phyloP scores from a whole-genome alignment of 2,113 vertebrate species.

The Solenodon paradoxus region DNA sequence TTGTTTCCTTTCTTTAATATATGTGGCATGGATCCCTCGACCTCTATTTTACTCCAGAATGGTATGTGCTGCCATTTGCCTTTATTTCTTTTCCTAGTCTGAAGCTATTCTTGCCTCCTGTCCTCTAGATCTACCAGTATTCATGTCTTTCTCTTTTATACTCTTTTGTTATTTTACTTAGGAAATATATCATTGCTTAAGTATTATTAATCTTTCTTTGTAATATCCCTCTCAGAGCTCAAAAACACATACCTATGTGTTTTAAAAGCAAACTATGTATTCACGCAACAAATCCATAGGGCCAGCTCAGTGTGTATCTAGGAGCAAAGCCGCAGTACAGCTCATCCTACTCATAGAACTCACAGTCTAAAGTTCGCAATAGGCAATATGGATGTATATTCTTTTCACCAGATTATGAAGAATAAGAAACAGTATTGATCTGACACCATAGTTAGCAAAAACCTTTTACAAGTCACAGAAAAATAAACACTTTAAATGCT shows the following conservation, averaged over 20 bases:
- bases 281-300: too few species aligned
- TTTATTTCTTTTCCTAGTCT: not conserved
- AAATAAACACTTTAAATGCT: constrained; percentile 30
- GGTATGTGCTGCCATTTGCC: too few species aligned
- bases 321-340: not conserved
- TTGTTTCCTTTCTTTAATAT: not conserved
- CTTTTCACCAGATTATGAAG: not conserved
- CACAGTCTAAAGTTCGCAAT: not conserved
- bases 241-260: not conserved
- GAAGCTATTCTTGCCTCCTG: not conserved
- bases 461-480: not conserved
- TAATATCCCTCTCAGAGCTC: not conserved
- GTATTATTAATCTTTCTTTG: not conserved
- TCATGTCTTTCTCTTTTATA: not conserved
- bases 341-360: not conserved
- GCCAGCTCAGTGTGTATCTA: not conserved
- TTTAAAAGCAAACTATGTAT: constrained; percentile 12
- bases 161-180: not conserved
- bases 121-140: not conserved
- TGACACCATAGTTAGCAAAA: not conserved
- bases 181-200: not conserved
- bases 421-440: not conserved
- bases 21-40: not conserved
- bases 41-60: not conserved
- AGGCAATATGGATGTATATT: not conserved